Evolutionary conservation across 2,888 invertebrate genomes (phyloP).

Genomic region (Diabrotica balteata): DNA sequence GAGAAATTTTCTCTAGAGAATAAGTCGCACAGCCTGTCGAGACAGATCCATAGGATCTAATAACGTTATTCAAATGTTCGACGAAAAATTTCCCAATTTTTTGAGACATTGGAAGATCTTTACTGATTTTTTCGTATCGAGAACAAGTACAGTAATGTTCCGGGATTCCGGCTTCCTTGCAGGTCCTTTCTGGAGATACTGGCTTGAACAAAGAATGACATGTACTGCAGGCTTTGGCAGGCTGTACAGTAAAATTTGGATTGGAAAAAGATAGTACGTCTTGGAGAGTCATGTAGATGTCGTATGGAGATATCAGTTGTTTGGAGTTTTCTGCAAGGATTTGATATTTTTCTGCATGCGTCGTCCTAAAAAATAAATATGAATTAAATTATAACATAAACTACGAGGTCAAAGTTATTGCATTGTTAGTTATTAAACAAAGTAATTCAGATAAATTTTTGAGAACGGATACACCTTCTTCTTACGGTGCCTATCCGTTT

Average conservation of each 20-base stretch:
- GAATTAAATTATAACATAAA: no score
- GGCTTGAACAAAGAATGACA: constrained; percentile 73
- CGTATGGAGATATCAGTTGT: constrained; percentile 77
- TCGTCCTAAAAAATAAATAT: constrained; percentile 17
- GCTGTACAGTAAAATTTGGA: constrained; percentile 46
- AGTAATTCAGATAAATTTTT: no score
- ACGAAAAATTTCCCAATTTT: constrained; percentile 64
- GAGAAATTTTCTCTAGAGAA: constrained; percentile 45
- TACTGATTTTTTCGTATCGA: constrained; percentile 62
- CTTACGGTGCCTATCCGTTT: no score
- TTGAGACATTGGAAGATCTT: constrained; percentile 62
- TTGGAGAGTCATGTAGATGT: constrained; percentile 75
- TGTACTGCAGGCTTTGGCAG: constrained; percentile 67
- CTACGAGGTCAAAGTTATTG: no score
- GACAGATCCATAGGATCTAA: constrained; percentile 31
- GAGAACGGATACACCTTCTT: no score
- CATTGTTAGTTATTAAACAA: no score
- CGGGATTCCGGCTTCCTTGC: constrained; percentile 71
- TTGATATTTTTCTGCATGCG: constrained; percentile 65
- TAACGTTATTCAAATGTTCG: constrained; percentile 42
- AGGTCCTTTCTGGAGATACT: constrained; percentile 68
- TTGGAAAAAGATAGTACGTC: constrained; percentile 62
- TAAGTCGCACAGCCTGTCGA: constrained; percentile 45
- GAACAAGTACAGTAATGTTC: constrained; percentile 81
- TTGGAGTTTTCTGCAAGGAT: constrained; percentile 69